Evolutionary conservation across 92 coral and sea anemone genomes (phyloP), one percentile per base, ranked within the genome.

Genomic region (Pocillopora grandis): DNA sequence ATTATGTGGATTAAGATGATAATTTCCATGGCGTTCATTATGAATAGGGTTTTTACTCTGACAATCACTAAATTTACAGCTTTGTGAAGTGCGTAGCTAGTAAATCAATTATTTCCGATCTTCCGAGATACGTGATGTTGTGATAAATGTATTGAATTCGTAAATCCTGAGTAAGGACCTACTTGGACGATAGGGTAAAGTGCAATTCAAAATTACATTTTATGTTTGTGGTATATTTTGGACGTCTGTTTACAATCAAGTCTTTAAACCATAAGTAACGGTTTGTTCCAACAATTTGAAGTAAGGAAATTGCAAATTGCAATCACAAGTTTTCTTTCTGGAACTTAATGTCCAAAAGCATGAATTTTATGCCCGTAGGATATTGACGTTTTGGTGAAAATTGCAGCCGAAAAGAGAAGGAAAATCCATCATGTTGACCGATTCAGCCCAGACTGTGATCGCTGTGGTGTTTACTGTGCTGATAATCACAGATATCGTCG

Each of bases 361-460:
- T 42, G 49, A 42, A 42, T 42, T 42, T 42, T 7, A 42, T 42
- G 49, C 49, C 49, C 49, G 4, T 42, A 3, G 49, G 7, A 7
- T 0, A 42, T 42, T 42, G 49, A 42, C 49, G 4, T 42, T 42
- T 42, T 7, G 49, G 10, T 63, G 68, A 19, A 27, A 63, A 17
- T 63, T 42, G 5, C 49, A 7, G 49, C 7, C 5, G 49, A 1
- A 42, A 42, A 63, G 68, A 27, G 21, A 19, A 19, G 31, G 7
- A 18, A 63, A 63, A 63, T 27, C 12, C 31, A 19, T 18, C 10
- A 63, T 63, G 68, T 67, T 67, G 58, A 69, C 85, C 1, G 60
- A 58, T 11, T 33, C 85, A 18, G 85, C 76, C 12, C 85, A 80
- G 69, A 66, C 59, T 60, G 85, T 63, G 18, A 80, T 80, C 15